These are phyloP conservation scores for Cepaea nemoralis DNA, from an alignment of 1,140 invertebrate genomes.

Conservation along the genomic window DNA sequence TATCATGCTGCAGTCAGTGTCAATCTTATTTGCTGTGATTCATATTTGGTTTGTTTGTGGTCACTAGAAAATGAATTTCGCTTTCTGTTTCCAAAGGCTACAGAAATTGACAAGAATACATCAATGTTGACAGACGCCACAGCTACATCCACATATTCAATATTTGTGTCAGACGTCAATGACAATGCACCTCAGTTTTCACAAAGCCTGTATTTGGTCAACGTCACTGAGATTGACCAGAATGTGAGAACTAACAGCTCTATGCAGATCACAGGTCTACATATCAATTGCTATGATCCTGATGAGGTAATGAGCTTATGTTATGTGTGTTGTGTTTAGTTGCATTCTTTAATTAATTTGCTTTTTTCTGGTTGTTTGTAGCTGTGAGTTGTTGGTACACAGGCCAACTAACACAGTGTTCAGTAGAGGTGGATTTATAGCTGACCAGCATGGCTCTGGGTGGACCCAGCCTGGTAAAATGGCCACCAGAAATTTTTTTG, in stretches of 20 bases:
- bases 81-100: conserved; percentile 1
- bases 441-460: too few relatives aligned
- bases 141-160: conserved; percentile 22
- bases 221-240: conserved; percentile 8
- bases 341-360: not conserved
- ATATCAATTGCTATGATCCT: conserved; percentile 23
- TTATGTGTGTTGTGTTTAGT: not conserved
- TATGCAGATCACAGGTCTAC: conserved; percentile 26
- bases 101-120: conserved; percentile 28
- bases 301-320: conserved; percentile 19
- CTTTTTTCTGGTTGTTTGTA: too few relatives aligned
- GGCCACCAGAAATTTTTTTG: too few relatives aligned
- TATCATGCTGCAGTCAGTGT: too few relatives aligned
- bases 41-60: too few relatives aligned
- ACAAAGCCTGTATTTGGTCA: not conserved
- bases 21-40: too few relatives aligned
- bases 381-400: too few relatives aligned
- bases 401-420: too few relatives aligned
- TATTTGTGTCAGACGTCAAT: conserved; percentile 34
- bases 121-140: conserved; percentile 7
- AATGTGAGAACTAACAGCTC: not conserved
- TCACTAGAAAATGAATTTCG: too few relatives aligned
- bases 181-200: conserved; percentile 23
- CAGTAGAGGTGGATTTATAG: too few relatives aligned
- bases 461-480: too few relatives aligned